Percentiles rank a stretch among this genome's conserved stretches.
Evolutionary conservation across 2,888 invertebrate genomes (phyloP).

Genomic region (Pardosa pseudoannulata): DNA sequence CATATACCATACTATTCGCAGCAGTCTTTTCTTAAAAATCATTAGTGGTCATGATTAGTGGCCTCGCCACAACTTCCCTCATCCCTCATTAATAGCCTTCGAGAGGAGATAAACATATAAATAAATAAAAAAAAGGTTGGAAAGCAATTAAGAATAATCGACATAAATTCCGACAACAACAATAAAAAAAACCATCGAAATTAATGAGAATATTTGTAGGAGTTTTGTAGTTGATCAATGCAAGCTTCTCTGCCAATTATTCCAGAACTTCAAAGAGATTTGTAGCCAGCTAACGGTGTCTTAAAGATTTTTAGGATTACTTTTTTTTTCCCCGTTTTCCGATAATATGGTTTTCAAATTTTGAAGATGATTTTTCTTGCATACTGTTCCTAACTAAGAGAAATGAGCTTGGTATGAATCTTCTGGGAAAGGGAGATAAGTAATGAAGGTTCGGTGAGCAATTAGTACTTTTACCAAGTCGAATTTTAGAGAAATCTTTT

Average conservation of each 20-base stretch:
- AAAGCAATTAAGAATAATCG: conserved; percentile 6
- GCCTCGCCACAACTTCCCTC: neutral
- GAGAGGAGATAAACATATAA: neutral
- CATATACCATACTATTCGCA: neutral
- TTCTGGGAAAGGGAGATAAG: neutral
- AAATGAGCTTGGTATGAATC: neutral
- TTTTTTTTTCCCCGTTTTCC: neutral
- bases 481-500: neutral
- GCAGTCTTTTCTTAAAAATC: neutral
- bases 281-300: neutral
- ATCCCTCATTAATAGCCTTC: conserved; percentile 2
- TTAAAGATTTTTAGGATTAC: conserved; percentile 6
- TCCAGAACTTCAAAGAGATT: neutral
- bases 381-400: neutral
- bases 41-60: neutral
- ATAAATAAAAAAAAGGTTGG: neutral
- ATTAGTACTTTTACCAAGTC: neutral
- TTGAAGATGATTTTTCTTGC: neutral
- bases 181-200: neutral
- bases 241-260: neutral
- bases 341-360: conserved; percentile 1
- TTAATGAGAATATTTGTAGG: conserved; percentile 2
- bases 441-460: neutral
- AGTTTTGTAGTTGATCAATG: conserved; percentile 9
- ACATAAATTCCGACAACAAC: neutral